Conservation (phyloP, 1,140 invertebrate genomes). For the Aphelenchoides besseyi region DNA sequence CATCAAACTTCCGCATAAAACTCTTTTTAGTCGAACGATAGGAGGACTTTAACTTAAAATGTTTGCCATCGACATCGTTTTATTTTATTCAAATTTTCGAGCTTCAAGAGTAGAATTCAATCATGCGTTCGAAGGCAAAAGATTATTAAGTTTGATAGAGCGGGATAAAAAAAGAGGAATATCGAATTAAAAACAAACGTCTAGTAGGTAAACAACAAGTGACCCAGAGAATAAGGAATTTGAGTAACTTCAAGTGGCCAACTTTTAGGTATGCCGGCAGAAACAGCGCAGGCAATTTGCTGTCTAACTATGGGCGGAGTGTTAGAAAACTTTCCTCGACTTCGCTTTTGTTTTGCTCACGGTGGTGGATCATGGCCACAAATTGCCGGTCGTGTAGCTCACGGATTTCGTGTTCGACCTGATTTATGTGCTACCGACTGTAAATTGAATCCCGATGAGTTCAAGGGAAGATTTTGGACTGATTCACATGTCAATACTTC, state of each 20-base stretch:
- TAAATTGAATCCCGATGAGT: conserved; percentile 63
- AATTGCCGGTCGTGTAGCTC: conserved; percentile 65
- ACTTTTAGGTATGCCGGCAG: conserved; percentile 68
- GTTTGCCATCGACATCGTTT: too few relatives aligned
- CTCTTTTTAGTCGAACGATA: too few relatives aligned
- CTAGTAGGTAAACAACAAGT: neutral
- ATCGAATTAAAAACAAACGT: too few relatives aligned
- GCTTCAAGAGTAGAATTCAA: too few relatives aligned
- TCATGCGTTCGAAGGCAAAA: too few relatives aligned
- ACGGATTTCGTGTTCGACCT: conserved; percentile 67
- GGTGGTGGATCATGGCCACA: conserved; percentile 69
- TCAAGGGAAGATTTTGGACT: conserved; percentile 67
- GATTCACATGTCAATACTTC: conserved; percentile 69
- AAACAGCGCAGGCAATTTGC: conserved; percentile 69
- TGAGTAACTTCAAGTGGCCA: conserved; percentile 3
- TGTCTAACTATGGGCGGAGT: conserved; percentile 69
- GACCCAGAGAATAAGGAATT: neutral
- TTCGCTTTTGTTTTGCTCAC: conserved; percentile 69
- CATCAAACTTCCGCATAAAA: too few relatives aligned
- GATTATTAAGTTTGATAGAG: too few relatives aligned
- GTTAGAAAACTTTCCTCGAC: conserved; percentile 66
- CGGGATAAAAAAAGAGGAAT: too few relatives aligned
- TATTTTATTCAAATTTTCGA: too few relatives aligned
- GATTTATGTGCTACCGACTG: conserved; percentile 68
- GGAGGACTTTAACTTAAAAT: too few relatives aligned